Evolutionary conservation across 1,140 invertebrate genomes (phyloP).

Genomic region (Leptonema lineaticorne): DNA sequence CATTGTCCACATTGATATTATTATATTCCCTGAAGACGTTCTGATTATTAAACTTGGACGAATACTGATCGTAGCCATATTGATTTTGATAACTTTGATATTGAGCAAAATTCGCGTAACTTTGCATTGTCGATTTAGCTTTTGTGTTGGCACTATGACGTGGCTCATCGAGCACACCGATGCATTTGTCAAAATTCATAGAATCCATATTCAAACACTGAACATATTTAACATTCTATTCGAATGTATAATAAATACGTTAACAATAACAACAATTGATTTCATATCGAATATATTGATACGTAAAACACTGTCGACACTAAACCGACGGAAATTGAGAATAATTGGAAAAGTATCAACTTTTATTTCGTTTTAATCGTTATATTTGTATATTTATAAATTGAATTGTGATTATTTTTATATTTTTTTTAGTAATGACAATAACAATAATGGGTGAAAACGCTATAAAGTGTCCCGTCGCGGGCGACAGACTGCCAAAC

Average conservation of each 20-base stretch:
- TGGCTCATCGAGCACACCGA: not conserved
- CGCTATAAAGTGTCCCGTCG: constrained; percentile 23
- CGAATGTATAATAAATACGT: not conserved
- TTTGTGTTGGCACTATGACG: not conserved
- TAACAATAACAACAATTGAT: too few species aligned
- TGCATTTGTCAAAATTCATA: not conserved
- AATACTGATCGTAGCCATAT: not conserved
- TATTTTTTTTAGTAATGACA: not conserved
- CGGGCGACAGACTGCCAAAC: constrained; percentile 29
- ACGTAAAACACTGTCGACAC: too few species aligned
- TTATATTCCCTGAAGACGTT: constrained; percentile 10
- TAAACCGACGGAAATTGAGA: too few species aligned
- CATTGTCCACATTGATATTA: not conserved
- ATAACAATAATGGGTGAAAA: constrained; percentile 6
- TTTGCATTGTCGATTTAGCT: not conserved
- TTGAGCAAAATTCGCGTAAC: constrained; percentile 1
- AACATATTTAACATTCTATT: not conserved
- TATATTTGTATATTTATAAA: too few species aligned
- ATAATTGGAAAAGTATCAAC: too few species aligned
- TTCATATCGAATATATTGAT: too few species aligned
- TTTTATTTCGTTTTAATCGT: too few species aligned
- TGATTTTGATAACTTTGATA: constrained; percentile 23
- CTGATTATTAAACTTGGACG: constrained; percentile 10
- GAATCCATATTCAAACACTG: constrained; percentile 10
- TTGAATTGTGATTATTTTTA: too few species aligned